Conservation (phyloP, 2,113 vertebrate species). For the Pollachius pollachius region DNA sequence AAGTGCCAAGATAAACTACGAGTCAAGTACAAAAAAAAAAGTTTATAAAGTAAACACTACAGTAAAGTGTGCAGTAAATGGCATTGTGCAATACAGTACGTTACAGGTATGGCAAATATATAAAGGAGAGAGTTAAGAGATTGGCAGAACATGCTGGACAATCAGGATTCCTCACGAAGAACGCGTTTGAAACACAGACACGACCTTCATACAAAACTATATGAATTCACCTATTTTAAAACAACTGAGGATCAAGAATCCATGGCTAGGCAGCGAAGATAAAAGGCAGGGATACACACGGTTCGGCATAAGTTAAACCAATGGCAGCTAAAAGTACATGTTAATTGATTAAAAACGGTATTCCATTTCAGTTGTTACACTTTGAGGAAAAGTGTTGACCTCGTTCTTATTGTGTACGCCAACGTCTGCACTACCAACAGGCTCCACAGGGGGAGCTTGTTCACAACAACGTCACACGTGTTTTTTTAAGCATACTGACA, state of each 20-base stretch:
- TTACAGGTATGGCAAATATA: conserved; percentile 65
- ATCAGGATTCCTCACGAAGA: conserved; percentile 49
- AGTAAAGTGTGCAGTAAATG: conserved; percentile 61
- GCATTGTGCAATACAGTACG: conserved; percentile 67
- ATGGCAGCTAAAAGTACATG: conserved; percentile 17
- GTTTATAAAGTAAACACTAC: conserved; percentile 35
- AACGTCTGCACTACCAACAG: conserved; percentile 33
- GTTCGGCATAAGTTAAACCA: conserved; percentile 36
- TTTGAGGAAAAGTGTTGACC: neutral
- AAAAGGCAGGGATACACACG: conserved; percentile 46
- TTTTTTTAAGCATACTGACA: conserved; percentile 36
- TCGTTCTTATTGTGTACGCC: conserved; percentile 28
- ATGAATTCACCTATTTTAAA: conserved; percentile 38
- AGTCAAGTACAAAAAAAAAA: conserved; percentile 57
- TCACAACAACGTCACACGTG: conserved; percentile 37
- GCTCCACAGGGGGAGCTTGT: conserved; percentile 20
- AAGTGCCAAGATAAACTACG: conserved; percentile 62
- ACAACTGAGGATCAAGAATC: conserved; percentile 36
- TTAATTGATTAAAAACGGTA: conserved; percentile 34
- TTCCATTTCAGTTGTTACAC: conserved; percentile 25
- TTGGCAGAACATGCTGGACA: conserved; percentile 62
- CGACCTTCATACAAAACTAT: conserved; percentile 49
- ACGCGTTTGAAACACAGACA: conserved; percentile 56
- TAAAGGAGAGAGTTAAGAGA: conserved; percentile 61
- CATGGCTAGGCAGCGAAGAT: conserved; percentile 52